phyloP scores from a whole-genome alignment of 2,888 invertebrate genomes.

The Hirtodrosophila confusa region DNA sequence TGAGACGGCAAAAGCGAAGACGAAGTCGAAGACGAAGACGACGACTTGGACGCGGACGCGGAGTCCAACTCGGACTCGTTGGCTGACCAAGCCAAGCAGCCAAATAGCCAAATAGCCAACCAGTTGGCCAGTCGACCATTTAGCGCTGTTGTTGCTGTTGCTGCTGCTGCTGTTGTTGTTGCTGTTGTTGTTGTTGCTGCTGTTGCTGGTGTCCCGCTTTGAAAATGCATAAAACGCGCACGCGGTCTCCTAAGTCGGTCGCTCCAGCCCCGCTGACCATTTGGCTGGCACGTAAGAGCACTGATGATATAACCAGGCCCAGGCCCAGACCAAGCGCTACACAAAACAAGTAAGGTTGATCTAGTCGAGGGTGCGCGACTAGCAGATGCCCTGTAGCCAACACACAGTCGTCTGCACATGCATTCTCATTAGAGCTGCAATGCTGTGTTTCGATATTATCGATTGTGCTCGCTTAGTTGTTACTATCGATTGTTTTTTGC shows the following conservation, averaged over 20 bases:
- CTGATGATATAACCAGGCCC: constrained; percentile 75
- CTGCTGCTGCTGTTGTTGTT: constrained; percentile 12
- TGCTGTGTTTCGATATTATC: too few relatives aligned
- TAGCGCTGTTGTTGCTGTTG: constrained; percentile 42
- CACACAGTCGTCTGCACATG: too few relatives aligned
- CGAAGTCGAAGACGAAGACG: constrained; percentile 11
- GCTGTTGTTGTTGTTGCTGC: constrained; percentile 21
- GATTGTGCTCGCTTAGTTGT: too few relatives aligned
- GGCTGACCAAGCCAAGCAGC: constrained; percentile 62
- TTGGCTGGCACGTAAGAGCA: constrained; percentile 76
- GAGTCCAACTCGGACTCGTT: constrained; percentile 48
- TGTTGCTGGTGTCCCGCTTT: constrained; percentile 60
- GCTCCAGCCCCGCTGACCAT: constrained; percentile 76
- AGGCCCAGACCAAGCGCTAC: constrained; percentile 63
- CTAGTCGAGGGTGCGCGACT: too few relatives aligned
- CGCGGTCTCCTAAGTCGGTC: constrained; percentile 72
- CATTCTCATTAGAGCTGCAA: too few relatives aligned
- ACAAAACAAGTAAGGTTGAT: constrained; percentile 50
- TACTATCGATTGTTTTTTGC: too few relatives aligned
- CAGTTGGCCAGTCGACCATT: constrained; percentile 70
- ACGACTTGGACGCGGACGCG: constrained; percentile 18
- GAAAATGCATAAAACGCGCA: constrained; percentile 76
- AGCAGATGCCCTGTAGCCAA: too few relatives aligned
- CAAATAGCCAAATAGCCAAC: constrained; percentile 52
- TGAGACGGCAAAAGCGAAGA: constrained; percentile 53